Conservation (phyloP, 2,113 vertebrate species). For the Phrynosoma platyrhinos region DNA sequence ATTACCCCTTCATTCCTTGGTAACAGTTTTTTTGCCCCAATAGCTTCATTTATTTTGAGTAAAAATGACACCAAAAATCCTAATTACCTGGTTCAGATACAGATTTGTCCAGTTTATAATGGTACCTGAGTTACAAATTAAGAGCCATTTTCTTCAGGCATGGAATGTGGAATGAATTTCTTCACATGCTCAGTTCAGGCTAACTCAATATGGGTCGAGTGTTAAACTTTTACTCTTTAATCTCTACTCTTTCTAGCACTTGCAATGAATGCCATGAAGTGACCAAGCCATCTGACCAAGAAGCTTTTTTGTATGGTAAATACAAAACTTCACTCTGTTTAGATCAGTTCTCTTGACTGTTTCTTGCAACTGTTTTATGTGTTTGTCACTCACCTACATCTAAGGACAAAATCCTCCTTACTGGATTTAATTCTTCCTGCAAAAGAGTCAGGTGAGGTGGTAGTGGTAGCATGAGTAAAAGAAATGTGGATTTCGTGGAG, state of each 20-base stretch:
- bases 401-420: background rate
- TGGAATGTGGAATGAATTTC: background rate
- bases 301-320: background rate
- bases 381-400: background rate
- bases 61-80: background rate
- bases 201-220: background rate
- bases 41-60: background rate
- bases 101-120: background rate
- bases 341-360: background rate
- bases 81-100: background rate
- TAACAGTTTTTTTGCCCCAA: background rate
- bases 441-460: too few relatives aligned
- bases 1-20: conserved; percentile 5
- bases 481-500: too few relatives aligned
- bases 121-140: background rate
- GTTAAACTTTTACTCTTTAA: background rate
- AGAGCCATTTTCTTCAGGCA: background rate
- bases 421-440: too few relatives aligned
- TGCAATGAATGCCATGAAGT: background rate
- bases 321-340: background rate
- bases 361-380: background rate
- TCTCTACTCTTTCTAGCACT: background rate
- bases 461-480: too few relatives aligned
- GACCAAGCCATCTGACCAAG: background rate
- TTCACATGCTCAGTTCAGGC: background rate